Base-by-base conservation (phyloP, 2,113 vertebrate species). In the Trematocara marginatum region DNA sequence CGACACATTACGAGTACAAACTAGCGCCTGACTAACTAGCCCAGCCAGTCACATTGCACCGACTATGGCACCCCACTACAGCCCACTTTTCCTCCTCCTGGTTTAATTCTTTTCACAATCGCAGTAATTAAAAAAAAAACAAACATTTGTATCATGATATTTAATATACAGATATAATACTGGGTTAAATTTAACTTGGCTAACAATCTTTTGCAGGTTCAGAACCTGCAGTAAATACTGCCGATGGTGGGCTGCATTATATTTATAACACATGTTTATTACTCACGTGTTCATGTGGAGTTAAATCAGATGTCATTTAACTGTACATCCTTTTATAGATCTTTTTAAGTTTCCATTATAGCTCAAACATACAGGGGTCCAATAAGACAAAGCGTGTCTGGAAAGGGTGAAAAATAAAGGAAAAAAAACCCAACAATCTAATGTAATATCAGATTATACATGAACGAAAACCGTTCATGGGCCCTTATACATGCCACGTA, bases 331-430 rank as follows among this genome's bases (percentile, higher is more conserved):
- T 3, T 45, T 71, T 15, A 71, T 71, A 10, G 1, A 23, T 15
- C 7, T 10, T 3, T 71, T 42, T 45, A 45, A 2, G 20, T 45
- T 26, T 71, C 40, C 40, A 71, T 10, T 45, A 12, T 0, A 71
- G 66, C 40, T 26, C 40, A 71, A 71, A 45, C 40, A 16, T 0
- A 16, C 12, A 10, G 11, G 31, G 10, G 34, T 12, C 61, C 61
- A 66, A 38, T 20, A 40, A 40, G 61, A 66, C 61, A 0, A 7
- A 20, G 18, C 1, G 0, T 71, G 20, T 45, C 40, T 45, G 0
- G 66, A 71, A 71, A 71, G 12, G 0, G 0, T 1, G 0, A 6
- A 45, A 69, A 42, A 34, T 59, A 0, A 59, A 59, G 0, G 0
- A 31, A 4, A 66, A 69, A 23, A 69, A 69, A 26, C 23, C 23